Conservation (phyloP, 2,797 vertebrate species). For the Phataginus tricuspis region DNA sequence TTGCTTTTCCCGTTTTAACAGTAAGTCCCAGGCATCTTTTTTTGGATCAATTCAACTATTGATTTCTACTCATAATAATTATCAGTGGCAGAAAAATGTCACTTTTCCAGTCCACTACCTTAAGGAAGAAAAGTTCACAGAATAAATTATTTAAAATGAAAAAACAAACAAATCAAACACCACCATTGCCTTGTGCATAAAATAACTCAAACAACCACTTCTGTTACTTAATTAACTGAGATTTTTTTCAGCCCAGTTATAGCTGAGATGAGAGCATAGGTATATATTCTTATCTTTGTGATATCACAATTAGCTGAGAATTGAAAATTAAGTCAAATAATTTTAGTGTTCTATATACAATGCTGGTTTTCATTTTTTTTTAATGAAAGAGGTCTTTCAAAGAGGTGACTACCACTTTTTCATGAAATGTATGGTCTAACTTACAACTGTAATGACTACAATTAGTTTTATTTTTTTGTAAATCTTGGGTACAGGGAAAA, state of each 20-base stretch:
- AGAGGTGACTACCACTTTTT: neutral
- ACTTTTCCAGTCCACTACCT: slow-evolving; percentile 28
- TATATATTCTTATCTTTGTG: neutral
- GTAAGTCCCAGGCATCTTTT: neutral
- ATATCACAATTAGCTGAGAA: neutral
- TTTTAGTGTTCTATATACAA: neutral
- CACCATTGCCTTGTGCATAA: neutral
- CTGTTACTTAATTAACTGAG: neutral
- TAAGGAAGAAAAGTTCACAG: slow-evolving; percentile 20
- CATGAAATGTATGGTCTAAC: neutral
- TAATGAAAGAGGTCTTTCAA: neutral
- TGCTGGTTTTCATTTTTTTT: neutral
- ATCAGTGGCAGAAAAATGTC: slow-evolving; percentile 26
- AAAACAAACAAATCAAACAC: slow-evolving; percentile 21
- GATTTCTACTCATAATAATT: slow-evolving; percentile 51
- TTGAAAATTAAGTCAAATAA: slow-evolving; percentile 2
- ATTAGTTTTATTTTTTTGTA: neutral
- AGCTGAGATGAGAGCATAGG: neutral
- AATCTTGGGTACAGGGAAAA: neutral
- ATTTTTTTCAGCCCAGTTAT: slow-evolving; percentile 25
- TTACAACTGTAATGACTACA: neutral
- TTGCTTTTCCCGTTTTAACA: neutral
- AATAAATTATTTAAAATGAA: neutral
- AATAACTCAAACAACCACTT: neutral
- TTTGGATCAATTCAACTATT: slow-evolving; percentile 57